A percentile compares a stretch with the other conserved stretches of the same genome.
Conservation (phyloP, 2,797 vertebrate species). For the Pempheris klunzingeri region DNA sequence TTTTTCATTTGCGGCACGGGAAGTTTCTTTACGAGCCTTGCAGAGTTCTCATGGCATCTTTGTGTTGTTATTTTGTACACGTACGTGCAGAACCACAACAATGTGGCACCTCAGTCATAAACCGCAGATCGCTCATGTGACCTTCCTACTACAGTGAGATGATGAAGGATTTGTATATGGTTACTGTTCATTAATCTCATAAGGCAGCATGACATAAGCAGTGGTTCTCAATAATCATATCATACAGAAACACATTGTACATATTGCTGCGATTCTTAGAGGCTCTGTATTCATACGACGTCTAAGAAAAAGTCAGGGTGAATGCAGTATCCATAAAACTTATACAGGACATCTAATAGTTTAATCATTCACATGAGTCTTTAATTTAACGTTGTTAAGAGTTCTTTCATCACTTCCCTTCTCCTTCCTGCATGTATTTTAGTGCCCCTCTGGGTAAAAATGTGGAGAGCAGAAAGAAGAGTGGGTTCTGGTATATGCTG, state of each 20-base stretch:
- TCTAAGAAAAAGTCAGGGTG: conserved; percentile 7
- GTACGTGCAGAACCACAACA: neutral
- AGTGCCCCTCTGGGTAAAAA: conserved; percentile 26
- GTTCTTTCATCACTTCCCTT: conserved; percentile 49
- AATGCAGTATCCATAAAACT: conserved; percentile 4
- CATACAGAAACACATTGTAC: neutral
- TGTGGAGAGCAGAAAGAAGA: conserved; percentile 20
- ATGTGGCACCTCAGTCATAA: neutral
- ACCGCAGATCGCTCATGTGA: neutral
- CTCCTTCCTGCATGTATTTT: conserved; percentile 27
- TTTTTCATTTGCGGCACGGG: too few relatives aligned
- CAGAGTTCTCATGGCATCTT: neutral
- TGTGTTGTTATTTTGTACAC: neutral
- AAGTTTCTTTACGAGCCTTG: neutral
- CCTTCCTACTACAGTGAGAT: neutral
- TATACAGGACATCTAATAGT: conserved; percentile 6
- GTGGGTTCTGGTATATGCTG: conserved; percentile 59
- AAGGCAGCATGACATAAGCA: conserved; percentile 3
- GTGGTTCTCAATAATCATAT: neutral
- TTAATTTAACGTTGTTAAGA: conserved; percentile 49
- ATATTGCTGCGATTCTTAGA: conserved; percentile 7
- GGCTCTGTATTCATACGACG: conserved; percentile 8
- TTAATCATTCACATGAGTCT: conserved; percentile 40
- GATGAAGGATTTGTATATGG: neutral
- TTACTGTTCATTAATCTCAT: neutral